Base-by-base conservation (phyloP, 2,888 invertebrate genomes). In the Atherix ibis region DNA sequence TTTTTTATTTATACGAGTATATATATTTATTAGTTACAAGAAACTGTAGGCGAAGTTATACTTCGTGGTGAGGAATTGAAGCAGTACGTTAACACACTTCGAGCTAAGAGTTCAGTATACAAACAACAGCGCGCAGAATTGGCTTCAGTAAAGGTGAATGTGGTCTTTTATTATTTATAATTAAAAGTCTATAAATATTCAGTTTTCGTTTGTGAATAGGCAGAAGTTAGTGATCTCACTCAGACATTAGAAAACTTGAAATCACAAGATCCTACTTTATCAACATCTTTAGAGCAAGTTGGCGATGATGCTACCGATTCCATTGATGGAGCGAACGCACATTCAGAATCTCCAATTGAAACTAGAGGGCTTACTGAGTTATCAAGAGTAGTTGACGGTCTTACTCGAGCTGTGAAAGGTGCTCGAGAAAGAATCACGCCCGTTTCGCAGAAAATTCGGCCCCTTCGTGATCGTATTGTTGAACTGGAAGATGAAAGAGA, bases 1-100 rank as follows among this genome's bases (percentile, higher is more conserved):
- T n/a, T n/a, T n/a, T n/a, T n/a, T n/a, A n/a, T 19, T 9, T 19
- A 19, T 19, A n/a, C n/a, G n/a, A n/a, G n/a, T n/a, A 28, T 28
- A 14, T 29, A 29, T 9, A n/a, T 9, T 14, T 29, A 31, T 18
- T 33, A 56, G 64, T 63, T 67, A 5, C 62, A 63, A 39, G 64
- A 66, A 44, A 57, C 66, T 14, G 57, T 69, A 27, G 79, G 78
- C 3, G 77, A 77, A 40, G 73, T 75, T 36, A 70, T 79, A 14
- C 64, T 82, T 15, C 70, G 78, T 46, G 84, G 83, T 17, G 84
- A 84, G 41, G 83, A 88, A 62, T 73, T 87, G 51, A 85, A 87
- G 57, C 73, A 76, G 44, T 88, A 87, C 56, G 81, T 89, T 12
- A 77, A 76, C 49, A 76, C 79, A 44, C 62, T 89, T 40, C 70